Percentiles rank a stretch among this genome's conserved stretches.
Evolutionary conservation across 1,140 invertebrate genomes (phyloP).

Genomic region (Ceratitis capitata): DNA sequence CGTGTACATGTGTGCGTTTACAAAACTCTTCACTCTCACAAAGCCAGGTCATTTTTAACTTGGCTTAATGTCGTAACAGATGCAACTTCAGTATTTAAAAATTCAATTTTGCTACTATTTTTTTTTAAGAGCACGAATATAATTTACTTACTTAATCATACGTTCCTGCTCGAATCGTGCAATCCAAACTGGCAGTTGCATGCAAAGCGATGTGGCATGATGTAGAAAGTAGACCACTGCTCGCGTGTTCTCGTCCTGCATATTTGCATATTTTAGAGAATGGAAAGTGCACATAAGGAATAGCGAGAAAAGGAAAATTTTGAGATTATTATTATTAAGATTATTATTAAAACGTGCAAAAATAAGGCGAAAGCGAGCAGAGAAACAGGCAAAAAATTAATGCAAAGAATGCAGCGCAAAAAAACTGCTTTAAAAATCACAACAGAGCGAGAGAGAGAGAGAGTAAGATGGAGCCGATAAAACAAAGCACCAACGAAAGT

Average conservation of each 20-base stretch:
- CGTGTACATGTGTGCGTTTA: neutral
- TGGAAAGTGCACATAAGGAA: neutral
- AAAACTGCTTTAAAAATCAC: too few relatives aligned
- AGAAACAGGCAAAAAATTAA: neutral
- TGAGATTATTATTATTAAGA: neutral
- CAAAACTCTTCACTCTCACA: neutral
- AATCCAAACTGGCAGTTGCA: constrained; percentile 60
- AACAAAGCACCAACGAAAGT: neutral
- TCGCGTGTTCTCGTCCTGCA: constrained; percentile 76
- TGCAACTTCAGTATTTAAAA: too few relatives aligned
- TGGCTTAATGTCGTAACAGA: neutral
- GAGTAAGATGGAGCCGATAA: neutral
- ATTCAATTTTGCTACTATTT: too few relatives aligned
- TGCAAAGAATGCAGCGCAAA: neutral
- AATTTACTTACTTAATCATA: constrained; percentile 58
- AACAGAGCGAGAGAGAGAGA: neutral
- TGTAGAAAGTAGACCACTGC: constrained; percentile 81
- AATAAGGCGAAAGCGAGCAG: neutral
- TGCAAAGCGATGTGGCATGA: constrained; percentile 70
- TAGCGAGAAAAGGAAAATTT: neutral
- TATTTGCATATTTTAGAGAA: too few relatives aligned
- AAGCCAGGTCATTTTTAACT: neutral
- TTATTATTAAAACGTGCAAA: neutral
- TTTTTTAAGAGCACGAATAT: neutral
- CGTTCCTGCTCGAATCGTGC: constrained; percentile 58